These are phyloP conservation scores for Muscicapa adusta DNA, from an alignment of 2,113 vertebrate species.

Conservation along the genomic window DNA sequence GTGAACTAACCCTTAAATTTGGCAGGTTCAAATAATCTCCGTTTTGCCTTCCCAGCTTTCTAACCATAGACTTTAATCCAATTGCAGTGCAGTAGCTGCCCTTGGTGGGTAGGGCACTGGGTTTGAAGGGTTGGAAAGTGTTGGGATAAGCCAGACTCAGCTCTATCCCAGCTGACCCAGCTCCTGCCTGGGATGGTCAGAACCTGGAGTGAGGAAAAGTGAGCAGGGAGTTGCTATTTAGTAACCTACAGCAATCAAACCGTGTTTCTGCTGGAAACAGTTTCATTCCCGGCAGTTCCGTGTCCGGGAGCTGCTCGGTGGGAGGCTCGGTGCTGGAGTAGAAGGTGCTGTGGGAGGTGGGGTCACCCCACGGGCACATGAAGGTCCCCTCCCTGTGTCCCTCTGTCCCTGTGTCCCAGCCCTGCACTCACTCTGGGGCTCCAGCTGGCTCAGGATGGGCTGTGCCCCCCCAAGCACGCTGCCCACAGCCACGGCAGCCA, in stretches of 20 bases:
- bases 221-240: neutral
- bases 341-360: neutral
- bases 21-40: neutral
- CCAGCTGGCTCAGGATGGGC: conserved; percentile 84
- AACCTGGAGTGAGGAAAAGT: neutral
- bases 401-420: neutral
- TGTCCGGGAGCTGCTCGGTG: neutral
- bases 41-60: neutral
- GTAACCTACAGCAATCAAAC: neutral
- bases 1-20: neutral
- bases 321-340: neutral
- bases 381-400: neutral
- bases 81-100: rapidly evolving
- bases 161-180: neutral
- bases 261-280: neutral
- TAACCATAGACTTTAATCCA: neutral
- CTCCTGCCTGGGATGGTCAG: neutral
- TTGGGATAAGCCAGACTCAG: neutral
- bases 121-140: neutral
- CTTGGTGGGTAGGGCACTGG: rapidly evolving
- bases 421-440: conserved; percentile 85
- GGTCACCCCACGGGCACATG: rapidly evolving
- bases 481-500: conserved; percentile 78
- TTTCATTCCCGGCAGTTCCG: neutral
- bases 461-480: conserved; percentile 81